phyloP scores from a whole-genome alignment of 1,140 invertebrate species.

The Dreissena polymorpha region DNA sequence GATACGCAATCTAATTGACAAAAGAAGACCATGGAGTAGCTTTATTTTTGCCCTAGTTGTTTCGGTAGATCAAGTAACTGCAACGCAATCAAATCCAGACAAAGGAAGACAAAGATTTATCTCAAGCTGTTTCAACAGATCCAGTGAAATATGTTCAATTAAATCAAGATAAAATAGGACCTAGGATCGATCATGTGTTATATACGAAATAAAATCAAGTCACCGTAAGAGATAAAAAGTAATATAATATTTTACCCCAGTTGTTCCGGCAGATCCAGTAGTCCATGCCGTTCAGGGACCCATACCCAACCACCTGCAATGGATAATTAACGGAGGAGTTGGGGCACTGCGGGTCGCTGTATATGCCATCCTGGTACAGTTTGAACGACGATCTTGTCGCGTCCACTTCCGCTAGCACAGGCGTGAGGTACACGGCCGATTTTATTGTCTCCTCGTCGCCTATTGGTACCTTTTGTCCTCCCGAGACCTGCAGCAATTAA shows the following conservation, averaged over 20 bases:
- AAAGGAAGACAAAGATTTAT: no score
- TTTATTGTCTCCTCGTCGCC: slow-evolving; percentile 66
- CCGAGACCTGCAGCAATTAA: slow-evolving; percentile 4
- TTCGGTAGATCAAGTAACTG: no score
- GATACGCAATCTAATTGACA: no score
- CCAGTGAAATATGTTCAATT: no score
- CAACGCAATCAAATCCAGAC: no score
- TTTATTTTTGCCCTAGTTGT: no score
- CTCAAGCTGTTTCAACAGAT: no score
- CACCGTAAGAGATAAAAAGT: background rate
- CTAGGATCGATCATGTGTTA: no score
- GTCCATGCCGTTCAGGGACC: slow-evolving; percentile 76
- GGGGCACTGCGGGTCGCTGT: slow-evolving; percentile 54
- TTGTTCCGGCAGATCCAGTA: slow-evolving; percentile 64
- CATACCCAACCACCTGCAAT: slow-evolving; percentile 91
- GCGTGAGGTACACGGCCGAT: slow-evolving; percentile 87
- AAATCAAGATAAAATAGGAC: no score
- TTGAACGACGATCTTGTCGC: slow-evolving; percentile 83
- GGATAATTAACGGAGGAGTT: slow-evolving; percentile 87
- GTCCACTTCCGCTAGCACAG: slow-evolving; percentile 91
- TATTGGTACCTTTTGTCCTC: slow-evolving; percentile 21
- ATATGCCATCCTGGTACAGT: slow-evolving; percentile 71
- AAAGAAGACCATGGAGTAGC: no score
- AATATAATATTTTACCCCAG: slow-evolving; percentile 41
- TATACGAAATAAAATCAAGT: no score